Base-by-base conservation (phyloP, 2,797 vertebrate species). In the Heteromormyrus szaboi region DNA sequence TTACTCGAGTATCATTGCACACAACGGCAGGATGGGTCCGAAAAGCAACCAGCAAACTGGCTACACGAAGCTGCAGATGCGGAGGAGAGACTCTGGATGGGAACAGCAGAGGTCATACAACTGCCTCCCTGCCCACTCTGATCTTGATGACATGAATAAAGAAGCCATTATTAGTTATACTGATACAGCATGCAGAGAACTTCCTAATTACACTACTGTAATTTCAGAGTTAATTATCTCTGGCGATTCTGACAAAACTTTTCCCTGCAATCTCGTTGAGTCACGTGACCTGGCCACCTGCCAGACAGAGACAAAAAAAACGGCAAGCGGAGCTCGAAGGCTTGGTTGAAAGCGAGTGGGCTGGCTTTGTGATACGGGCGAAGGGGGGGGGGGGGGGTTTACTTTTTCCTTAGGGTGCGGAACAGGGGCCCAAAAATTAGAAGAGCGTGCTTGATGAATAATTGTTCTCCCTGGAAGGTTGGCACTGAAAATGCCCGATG, bases 211-310 rank as follows among this genome's bases (percentile, higher is more conserved):
- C 89, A 89, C 88, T 87, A 87, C 90, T 89, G 90, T 91, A 89
- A 91, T 92, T 92, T 92, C 91, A 89, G 87, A 91, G 88, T 91
- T 92, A 91, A 92, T 93, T 92, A 92, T 92, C 91, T 92, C 79
- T 65, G 89, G 68, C 53, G 54, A 86, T 62, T 41, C 50, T 59
- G 86, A 90, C 87, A 87, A 91, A 91, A 90, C 86, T 90, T 90
- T 87, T 37, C 48, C 44, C 88, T 85, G 72, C 14, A 41, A 85
- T 86, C 88, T 29, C 87, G 14, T 2, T 14, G 14, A 29, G 48
- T 48, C 50, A 81, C 51, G 17, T 88, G 87, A 81, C 29, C 50
- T 33, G 68, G 62, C 17, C 29, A 19, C 37, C 46, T 33, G 14
- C 87, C 68, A 51, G 14, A 56, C 50, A 2, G 84, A 86, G n/a